Evolutionary conservation across 2,113 vertebrate genomes (phyloP).

Genomic region (Gadus chalcogrammus): DNA sequence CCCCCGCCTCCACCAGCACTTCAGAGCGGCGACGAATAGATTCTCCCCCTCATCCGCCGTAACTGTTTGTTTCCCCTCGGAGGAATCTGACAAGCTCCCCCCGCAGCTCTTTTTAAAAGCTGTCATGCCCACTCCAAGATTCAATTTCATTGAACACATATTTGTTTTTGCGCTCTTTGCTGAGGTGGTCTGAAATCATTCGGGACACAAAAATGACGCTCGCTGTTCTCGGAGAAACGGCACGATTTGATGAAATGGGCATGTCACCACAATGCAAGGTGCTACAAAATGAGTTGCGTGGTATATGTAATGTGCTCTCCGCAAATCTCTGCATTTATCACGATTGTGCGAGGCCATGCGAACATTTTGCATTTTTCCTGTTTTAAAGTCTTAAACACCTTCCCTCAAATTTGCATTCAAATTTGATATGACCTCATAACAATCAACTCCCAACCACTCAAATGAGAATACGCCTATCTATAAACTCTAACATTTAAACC

Average conservation of each 20-base stretch:
- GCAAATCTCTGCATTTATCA: neutral
- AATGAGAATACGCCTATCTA: too few species aligned
- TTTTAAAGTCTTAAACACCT: too few species aligned
- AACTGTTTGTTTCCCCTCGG: conserved; percentile 23
- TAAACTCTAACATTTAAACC: neutral
- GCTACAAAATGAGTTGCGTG: neutral
- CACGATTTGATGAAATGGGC: conserved; percentile 3
- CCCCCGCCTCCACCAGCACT: conserved; percentile 10
- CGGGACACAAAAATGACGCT: neutral
- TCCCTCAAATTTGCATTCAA: neutral
- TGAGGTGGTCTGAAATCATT: neutral
- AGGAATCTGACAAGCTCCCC: conserved; percentile 20
- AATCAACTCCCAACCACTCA: too few species aligned
- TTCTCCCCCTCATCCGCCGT: neutral
- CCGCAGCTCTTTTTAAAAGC: conserved; percentile 16
- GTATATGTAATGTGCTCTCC: neutral
- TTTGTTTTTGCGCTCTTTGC: conserved; percentile 23
- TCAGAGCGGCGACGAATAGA: conserved; percentile 16
- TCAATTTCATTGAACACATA: conserved; percentile 18
- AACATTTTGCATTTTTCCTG: too few species aligned
- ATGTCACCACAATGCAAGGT: conserved; percentile 2
- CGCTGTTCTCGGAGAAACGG: neutral
- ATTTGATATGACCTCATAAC: neutral
- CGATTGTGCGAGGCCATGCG: neutral
- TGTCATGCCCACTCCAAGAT: conserved; percentile 5